Evolutionary conservation across 2,113 vertebrate species (phyloP).

Genomic region (Sebastes schlegelii): DNA sequence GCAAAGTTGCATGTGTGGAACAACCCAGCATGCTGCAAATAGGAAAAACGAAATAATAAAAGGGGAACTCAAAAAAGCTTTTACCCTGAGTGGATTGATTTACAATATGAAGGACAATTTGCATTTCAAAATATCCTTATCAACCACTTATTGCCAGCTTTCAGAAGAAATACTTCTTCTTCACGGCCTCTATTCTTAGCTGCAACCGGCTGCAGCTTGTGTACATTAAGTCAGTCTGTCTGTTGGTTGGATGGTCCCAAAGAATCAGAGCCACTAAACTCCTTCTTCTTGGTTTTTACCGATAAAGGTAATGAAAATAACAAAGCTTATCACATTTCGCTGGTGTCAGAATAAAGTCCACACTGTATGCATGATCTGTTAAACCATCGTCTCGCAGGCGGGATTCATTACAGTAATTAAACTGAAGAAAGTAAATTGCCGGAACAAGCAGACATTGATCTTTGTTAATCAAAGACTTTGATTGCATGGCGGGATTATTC

Average conservation of each 20-base stretch:
- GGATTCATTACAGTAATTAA: constrained; percentile 16
- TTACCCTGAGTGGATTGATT: not conserved
- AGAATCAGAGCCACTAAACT: not conserved
- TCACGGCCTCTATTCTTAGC: constrained; percentile 26
- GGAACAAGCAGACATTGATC: not conserved
- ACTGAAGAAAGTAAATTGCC: not conserved
- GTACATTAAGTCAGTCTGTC: not conserved
- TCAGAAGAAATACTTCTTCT: not conserved
- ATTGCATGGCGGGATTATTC: not conserved
- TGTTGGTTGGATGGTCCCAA: not conserved
- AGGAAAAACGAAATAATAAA: not conserved
- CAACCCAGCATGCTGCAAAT: not conserved
- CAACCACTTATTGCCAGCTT: constrained; percentile 24
- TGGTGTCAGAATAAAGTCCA: not conserved
- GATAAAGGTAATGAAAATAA: not conserved
- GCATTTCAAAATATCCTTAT: constrained; percentile 33
- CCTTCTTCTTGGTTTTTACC: not conserved
- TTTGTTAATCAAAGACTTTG: not conserved
- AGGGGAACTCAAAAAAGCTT: not conserved
- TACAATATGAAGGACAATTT: constrained; percentile 14
- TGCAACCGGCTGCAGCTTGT: not conserved
- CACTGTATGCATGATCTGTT: not conserved
- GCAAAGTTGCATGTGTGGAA: not conserved
- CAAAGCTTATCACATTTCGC: not conserved
- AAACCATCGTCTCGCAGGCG: not conserved